Base-by-base conservation (phyloP, 2,888 invertebrate species). In the Synanthedon formicaeformis region DNA sequence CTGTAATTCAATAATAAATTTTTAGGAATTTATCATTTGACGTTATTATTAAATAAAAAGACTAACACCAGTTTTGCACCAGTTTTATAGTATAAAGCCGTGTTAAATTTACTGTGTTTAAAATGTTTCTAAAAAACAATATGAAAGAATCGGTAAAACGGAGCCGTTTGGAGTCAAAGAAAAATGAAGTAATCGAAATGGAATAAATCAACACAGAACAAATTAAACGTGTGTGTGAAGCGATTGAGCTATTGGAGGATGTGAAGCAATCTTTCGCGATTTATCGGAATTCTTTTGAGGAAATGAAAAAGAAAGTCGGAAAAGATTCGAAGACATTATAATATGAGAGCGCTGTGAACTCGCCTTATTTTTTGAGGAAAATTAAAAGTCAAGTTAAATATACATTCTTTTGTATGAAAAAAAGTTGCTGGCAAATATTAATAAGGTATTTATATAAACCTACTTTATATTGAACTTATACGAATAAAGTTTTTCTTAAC, bases 151-250 rank as follows among this genome's bases (percentile, higher is more conserved):
- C 60, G 55, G 58, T 58, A 60, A 61, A 56, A 57, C 64, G 45
- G 45, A 69, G 61, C 66, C 66, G 64, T 67, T n/a, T 61, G 67
- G 62, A 70, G 61, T 76, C 72, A 77, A 76, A 77, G 67, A 66
- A 69, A 66, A 73, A 73, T 70, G 67, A 69, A 73, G 69, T 71
- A 72, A 75, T 77, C 70, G 71, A 70, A 71, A 69, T 63, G 71
- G 70, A 78, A 79, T 73, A 73, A 80, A 81, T 77, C 76, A 78
- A 80, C 77, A 73, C 66, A 64, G 73, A 75, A 72, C 69, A 77
- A 78, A 81, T 81, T 77, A 78, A 81, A 77, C 74, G 74, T 74
- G 71, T 75, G 70, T 77, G 71, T 71, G 65, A 62, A 74, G 67
- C 70, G 69, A 75, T 74, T 71, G 72, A 74, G 70, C 67, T 62